Evolutionary conservation across 2,797 vertebrate genomes (phyloP).

Genomic region (Meriones psammophilus): DNA sequence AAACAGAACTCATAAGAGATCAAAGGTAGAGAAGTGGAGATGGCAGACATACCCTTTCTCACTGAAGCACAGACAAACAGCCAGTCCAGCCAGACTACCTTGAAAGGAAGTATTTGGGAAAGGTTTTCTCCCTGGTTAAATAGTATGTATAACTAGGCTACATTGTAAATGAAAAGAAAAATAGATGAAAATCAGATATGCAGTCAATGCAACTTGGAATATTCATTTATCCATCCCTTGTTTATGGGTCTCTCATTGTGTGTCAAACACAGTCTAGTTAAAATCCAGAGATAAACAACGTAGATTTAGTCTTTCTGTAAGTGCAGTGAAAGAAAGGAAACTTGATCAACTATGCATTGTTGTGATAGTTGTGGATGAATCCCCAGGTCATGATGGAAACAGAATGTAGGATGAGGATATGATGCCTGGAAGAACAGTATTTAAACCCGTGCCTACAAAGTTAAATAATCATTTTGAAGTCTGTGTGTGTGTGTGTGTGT

Average conservation of each 20-base stretch:
- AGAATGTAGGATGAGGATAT: neutral
- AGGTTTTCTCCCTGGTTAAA: neutral
- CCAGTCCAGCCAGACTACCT: neutral
- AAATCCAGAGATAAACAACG: neutral
- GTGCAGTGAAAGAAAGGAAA: neutral
- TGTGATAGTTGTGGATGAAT: neutral
- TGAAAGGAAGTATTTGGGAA: neutral
- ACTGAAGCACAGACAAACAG: neutral
- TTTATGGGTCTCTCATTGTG: neutral
- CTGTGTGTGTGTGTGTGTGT: neutral
- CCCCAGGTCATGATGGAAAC: neutral
- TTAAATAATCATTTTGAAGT: conserved; percentile 10
- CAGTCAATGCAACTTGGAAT: neutral
- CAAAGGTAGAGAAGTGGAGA: neutral
- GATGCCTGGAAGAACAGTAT: neutral
- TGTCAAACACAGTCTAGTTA: neutral
- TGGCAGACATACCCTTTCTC: neutral
- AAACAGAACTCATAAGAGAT: neutral
- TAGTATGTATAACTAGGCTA: neutral
- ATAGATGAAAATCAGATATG: neutral
- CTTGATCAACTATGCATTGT: neutral
- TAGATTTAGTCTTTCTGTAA: neutral
- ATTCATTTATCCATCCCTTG: neutral
- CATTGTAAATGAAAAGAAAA: conserved; percentile 6
- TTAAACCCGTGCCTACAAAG: neutral